Conservation (phyloP, 2,888 invertebrate genomes). For the Nomada goodeniana region DNA sequence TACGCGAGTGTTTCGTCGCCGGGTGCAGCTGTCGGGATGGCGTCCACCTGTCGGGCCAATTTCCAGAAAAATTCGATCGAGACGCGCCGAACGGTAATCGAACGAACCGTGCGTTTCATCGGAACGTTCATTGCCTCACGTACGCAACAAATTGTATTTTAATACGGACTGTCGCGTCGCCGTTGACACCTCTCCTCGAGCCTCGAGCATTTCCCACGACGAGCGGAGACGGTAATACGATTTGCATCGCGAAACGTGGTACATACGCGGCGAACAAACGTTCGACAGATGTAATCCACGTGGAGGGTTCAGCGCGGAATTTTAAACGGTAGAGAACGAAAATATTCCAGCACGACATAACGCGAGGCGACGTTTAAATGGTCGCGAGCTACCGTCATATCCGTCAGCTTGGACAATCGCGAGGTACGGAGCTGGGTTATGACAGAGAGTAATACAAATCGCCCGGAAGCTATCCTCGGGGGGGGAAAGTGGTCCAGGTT, state of each 20-base stretch:
- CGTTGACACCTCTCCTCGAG: not conserved
- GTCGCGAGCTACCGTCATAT: no score
- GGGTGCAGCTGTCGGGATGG: not conserved
- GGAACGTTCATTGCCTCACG: constrained; percentile 28
- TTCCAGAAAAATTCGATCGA: constrained; percentile 19
- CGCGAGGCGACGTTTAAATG: not conserved
- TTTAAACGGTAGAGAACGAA: not conserved
- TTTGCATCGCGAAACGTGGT: constrained; percentile 6
- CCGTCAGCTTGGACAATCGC: constrained; percentile 15
- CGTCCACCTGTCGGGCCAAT: not conserved
- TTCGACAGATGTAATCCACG: not conserved
- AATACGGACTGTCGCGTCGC: constrained; percentile 23
- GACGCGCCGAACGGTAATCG: constrained; percentile 22
- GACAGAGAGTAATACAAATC: constrained; percentile 18
- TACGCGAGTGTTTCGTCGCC: not conserved
- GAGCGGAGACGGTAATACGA: constrained; percentile 16
- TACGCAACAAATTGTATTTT: constrained; percentile 46
- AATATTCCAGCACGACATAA: not conserved
- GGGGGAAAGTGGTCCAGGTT: constrained; percentile 24
- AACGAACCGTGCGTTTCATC: not conserved
- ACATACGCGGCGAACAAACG: not conserved
- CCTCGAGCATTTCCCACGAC: no score
- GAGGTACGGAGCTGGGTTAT: not conserved
- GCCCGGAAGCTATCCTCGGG: not conserved
- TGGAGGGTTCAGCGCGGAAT: not conserved